Evolutionary conservation across 1,140 invertebrate species (phyloP), one percentile per base, ranked within the genome.

Genomic region (Musca domestica): DNA sequence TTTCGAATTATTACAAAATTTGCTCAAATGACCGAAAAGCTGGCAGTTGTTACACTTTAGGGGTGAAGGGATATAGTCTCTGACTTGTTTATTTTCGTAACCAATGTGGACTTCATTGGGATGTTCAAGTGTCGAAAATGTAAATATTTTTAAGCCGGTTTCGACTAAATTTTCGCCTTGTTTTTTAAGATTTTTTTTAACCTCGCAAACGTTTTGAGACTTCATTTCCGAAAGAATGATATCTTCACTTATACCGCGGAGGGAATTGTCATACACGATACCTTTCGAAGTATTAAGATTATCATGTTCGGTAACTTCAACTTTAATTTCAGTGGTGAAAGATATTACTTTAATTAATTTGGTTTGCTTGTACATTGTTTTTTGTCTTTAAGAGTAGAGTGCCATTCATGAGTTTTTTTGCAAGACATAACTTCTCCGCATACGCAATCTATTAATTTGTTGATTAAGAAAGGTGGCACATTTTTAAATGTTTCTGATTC

Each of bases 51-150:
- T 68, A 30, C 69, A 68, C 19, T 20, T 47, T 23, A 58, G 10
- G 17, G 67, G 64, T 12, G 54, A 41, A 3, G 67, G 70, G 19
- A 70, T 68, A 49, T 66, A 70, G 46, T 66, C n/a, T 10, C 69
- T 47, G 54, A 68, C 47, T 22, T 54, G 54, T 30, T 48, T 25
- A 9, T 23, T 20, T 48, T 68, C 61, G 10, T 68, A 70, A 12
- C 58, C 61, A 64, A 70, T 64, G 17, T 17, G 48, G 3, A 70
- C 67, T 14, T 48, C 64, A 46, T 58, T 47, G 7, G 27, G 52
- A 14, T 19, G 54, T 17, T 34, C 30, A 12, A 22, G 25, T 23
- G 46, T 47, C 3, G 22, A 65, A 25, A 66, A 58, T 19, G 15
- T 66, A 19, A 58, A 17, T 49, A 67, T 34, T 70, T 15, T 48